Evolutionary conservation across 1,140 invertebrate species (phyloP).

Genomic region (Cecropterus lyciades): DNA sequence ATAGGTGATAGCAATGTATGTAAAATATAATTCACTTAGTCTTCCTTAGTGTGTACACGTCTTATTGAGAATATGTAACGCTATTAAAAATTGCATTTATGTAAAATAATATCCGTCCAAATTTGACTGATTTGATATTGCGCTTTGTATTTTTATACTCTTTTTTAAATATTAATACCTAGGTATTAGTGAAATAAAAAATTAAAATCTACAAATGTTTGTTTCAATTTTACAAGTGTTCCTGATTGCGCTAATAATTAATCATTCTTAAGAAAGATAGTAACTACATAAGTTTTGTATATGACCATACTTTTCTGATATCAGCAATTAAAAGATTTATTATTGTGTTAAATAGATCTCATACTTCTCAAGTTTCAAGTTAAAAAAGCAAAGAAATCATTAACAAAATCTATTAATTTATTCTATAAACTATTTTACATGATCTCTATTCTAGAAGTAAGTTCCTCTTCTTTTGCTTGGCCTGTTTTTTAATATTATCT

Average conservation of each 20-base stretch:
- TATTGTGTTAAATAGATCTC: too few species aligned
- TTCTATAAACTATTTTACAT: conserved; percentile 18
- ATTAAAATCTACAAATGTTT: conserved; percentile 36
- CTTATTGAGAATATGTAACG: conserved; percentile 7
- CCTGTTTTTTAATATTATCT: conserved; percentile 68
- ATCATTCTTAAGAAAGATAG: too few species aligned
- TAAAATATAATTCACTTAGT: too few species aligned
- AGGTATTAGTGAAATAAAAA: conserved; percentile 42
- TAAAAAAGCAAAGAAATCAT: conserved; percentile 8
- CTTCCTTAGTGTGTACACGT: not conserved
- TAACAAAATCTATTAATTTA: conserved; percentile 11
- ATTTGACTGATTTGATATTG: conserved; percentile 47
- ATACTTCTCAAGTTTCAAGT: too few species aligned
- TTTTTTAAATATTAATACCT: too few species aligned
- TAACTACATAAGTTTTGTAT: too few species aligned
- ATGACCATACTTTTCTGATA: too few species aligned
- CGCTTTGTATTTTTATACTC: conserved; percentile 44
- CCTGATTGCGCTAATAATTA: too few species aligned
- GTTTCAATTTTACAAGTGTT: conserved; percentile 33
- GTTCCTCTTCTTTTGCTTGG: conserved; percentile 68
- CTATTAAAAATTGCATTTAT: conserved; percentile 29
- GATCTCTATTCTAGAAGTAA: conserved; percentile 44
- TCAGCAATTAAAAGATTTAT: too few species aligned
- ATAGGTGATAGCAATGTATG: too few species aligned
- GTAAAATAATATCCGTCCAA: conserved; percentile 41